Conservation (phyloP, 2,888 invertebrate genomes). For the Acholoe squamosa region DNA sequence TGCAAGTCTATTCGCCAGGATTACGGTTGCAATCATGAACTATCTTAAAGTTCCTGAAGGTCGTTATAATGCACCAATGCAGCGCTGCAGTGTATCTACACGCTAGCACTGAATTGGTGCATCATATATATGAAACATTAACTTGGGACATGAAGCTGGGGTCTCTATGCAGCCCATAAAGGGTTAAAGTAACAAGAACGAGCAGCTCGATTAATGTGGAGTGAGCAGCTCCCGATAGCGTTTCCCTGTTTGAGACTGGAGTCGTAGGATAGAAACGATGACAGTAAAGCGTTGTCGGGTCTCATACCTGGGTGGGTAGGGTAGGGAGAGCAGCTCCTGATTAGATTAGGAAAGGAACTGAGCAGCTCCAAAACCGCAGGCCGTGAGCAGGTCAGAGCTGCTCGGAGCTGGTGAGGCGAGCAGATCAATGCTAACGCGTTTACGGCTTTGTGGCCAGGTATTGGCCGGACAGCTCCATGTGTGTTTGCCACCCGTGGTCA, state of each 20-base stretch:
- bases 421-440: slow-evolving; percentile 7
- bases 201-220: too few relatives aligned
- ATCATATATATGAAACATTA: too few relatives aligned
- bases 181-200: too few relatives aligned
- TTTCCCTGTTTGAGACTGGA: not conserved
- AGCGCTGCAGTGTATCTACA: too few relatives aligned
- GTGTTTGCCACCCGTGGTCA: slow-evolving; percentile 18
- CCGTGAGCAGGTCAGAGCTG: slow-evolving; percentile 20
- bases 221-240: not conserved
- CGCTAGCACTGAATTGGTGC: too few relatives aligned
- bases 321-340: not conserved
- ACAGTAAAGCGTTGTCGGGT: not conserved
- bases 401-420: not conserved
- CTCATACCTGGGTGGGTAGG: not conserved
- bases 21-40: too few relatives aligned
- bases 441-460: slow-evolving; percentile 36
- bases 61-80: too few relatives aligned
- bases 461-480: slow-evolving; percentile 32
- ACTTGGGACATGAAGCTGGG: too few relatives aligned
- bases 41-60: too few relatives aligned
- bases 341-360: slow-evolving; percentile 35
- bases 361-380: not conserved
- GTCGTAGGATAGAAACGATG: not conserved
- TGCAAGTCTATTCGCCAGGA: too few relatives aligned
- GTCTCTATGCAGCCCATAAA: too few relatives aligned